Evolutionary conservation across 2,888 invertebrate species (phyloP), one percentile per base, ranked within the genome.

Genomic region (Ctena decussata): DNA sequence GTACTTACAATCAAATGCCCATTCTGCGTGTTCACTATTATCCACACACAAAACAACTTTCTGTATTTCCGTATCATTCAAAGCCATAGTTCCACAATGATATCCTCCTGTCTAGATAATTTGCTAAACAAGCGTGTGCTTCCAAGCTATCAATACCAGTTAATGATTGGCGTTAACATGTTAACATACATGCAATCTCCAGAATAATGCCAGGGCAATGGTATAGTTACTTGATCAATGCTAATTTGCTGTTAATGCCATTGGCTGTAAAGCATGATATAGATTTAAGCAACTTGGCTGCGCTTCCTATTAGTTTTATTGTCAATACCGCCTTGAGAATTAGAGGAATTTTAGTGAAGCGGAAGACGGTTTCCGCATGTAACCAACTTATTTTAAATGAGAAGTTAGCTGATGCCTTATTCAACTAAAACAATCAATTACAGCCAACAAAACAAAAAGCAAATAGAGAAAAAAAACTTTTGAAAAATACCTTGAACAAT

Each of bases 1-100:
- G n/a, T 60, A 85, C 85, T 85, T 78, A 85, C 85, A 85, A 2
- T 80, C 79, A 79, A 85, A 85, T 41, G 82, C 85, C 39, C 72
- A 80, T 21, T 49, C 74, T 2, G 82, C 41, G 65, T 79, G 44
- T 3, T 71, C 65, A 39, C 82, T 82, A 60, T 76, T 79, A 73
- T 85, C 85, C 76, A 85, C 82, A n/a, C 82, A 82, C n/a, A 85
- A 77, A 18, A 85, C 27, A 21, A 79, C 85, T 46, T 76, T 76
- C 27, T 69, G 53, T 49, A 72, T 71, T 37, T 72, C 65, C 65
- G 24, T 32, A 46, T 73, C 32, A 73, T 73, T 44, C 46, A 44
- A 12, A 21, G 73, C 49, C 73, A 32, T 32, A 73, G 5, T 46
- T 18, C 44, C 35, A 65, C 65, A n/a, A 65, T 35, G 8, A 65